phyloP scores from a whole-genome alignment of 2,888 invertebrate genomes.

The Habroteleia sp. region DNA sequence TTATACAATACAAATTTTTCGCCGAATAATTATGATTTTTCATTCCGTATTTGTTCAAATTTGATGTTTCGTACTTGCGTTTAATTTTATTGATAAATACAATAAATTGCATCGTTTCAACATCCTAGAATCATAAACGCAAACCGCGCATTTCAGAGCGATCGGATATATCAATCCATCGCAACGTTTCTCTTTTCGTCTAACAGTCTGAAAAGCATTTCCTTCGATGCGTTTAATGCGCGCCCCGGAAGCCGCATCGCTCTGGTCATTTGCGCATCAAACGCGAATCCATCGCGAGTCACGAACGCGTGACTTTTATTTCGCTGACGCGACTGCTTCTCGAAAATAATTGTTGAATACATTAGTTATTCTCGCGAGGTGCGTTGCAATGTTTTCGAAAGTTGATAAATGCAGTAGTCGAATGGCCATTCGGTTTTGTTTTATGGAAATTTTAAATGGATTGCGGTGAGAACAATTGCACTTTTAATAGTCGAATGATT shows the following conservation, averaged over 20 bases:
- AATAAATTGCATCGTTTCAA: too few relatives aligned
- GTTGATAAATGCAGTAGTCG: slow-evolving; percentile 14
- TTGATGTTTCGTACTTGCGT: too few relatives aligned
- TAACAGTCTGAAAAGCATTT: too few relatives aligned
- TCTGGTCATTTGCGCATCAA: slow-evolving; percentile 9
- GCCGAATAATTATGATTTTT: too few relatives aligned
- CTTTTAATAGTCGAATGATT: slow-evolving; percentile 8
- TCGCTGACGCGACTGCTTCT: slow-evolving; percentile 2
- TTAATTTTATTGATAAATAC: too few relatives aligned
- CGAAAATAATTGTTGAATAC: slow-evolving; percentile 20
- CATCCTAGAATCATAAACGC: too few relatives aligned
- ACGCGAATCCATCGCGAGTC: slow-evolving; percentile 13
- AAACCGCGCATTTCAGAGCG: not conserved
- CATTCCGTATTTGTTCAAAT: too few relatives aligned
- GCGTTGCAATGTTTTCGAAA: slow-evolving; percentile 26
- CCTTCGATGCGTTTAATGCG: not conserved
- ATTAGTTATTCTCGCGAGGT: slow-evolving; percentile 13
- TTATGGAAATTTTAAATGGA: slow-evolving; percentile 26
- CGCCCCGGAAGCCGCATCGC: not conserved
- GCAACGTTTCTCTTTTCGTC: too few relatives aligned
- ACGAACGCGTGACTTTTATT: slow-evolving; percentile 29
- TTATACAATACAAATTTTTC: too few relatives aligned
- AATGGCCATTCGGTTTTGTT: slow-evolving; percentile 11
- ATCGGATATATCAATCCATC: not conserved
- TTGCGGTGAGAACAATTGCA: slow-evolving; percentile 26